These are phyloP conservation scores for Lates japonicus DNA, from an alignment of 2,797 vertebrate genomes.

Conservation along the genomic window DNA sequence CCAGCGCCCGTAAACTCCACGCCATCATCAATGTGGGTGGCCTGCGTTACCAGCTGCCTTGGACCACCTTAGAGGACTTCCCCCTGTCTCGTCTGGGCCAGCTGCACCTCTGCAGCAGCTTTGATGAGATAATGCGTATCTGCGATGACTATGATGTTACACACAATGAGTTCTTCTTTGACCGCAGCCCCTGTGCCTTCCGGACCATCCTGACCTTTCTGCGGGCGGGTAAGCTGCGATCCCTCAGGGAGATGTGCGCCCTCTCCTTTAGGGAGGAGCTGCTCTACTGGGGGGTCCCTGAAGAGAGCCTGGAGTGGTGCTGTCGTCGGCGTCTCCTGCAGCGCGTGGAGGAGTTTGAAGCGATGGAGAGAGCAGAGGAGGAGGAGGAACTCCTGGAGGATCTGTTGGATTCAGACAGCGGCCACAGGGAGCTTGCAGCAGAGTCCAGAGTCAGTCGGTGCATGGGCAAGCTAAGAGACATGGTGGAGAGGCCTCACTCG, in stretches of 20 bases:
- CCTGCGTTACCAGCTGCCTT: constrained; percentile 95
- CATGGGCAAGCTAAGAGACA: constrained; percentile 95
- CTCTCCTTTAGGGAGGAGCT: constrained; percentile 98
- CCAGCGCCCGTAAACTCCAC: constrained; percentile 88
- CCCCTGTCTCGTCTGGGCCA: constrained; percentile 95
- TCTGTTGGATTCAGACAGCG: constrained; percentile 86
- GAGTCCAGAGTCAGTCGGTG: constrained; percentile 88
- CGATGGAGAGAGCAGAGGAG: constrained; percentile 91
- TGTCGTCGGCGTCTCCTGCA: constrained; percentile 94
- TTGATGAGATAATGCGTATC: constrained; percentile 95
- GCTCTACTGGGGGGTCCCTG: constrained; percentile 98
- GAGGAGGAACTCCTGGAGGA: constrained; percentile 84
- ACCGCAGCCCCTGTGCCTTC: constrained; percentile 96
- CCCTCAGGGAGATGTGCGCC: constrained; percentile 94
- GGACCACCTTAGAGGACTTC: constrained; percentile 97
- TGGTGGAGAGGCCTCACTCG: constrained; percentile 98
- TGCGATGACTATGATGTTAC: constrained; percentile 97
- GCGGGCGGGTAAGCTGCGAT: constrained; percentile 94
- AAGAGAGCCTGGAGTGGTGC: constrained; percentile 96
- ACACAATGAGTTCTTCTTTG: constrained; percentile 98
- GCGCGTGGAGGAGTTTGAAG: constrained; percentile 94
- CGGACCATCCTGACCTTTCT: constrained; percentile 96
- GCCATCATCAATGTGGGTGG: constrained; percentile 98
- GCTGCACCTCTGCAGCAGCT: constrained; percentile 94
- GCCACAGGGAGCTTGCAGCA: constrained; percentile 31